A percentile compares a stretch with the other conserved stretches of the same genome.
Evolutionary conservation across 2,888 invertebrate genomes (phyloP).

Genomic region (Itoplectis maculator): DNA sequence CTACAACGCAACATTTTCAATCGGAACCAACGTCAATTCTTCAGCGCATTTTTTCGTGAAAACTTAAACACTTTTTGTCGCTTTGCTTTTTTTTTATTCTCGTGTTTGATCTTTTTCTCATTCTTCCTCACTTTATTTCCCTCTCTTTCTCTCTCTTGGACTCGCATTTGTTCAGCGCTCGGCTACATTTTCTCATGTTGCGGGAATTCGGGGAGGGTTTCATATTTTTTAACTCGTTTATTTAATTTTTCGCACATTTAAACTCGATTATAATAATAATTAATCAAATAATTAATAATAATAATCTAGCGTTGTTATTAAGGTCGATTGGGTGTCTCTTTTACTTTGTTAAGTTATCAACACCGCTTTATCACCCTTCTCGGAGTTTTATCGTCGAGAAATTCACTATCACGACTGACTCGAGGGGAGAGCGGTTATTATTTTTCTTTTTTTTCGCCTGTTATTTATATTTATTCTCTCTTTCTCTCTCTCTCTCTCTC

Average conservation of each 20-base stretch:
- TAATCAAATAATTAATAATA: no score
- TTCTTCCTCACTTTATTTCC: constrained; percentile 21
- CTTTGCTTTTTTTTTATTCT: constrained; percentile 50
- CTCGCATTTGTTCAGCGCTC: constrained; percentile 42
- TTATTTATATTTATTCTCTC: constrained; percentile 58
- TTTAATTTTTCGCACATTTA: constrained; percentile 29
- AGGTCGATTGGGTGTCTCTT: constrained; percentile 59
- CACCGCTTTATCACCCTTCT: neutral
- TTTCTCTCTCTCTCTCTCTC: constrained; percentile 35
- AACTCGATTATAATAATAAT: constrained; percentile 62
- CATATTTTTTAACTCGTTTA: constrained; percentile 37
- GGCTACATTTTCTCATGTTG: constrained; percentile 34
- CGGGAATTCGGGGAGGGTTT: neutral
- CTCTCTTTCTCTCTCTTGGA: constrained; percentile 8
- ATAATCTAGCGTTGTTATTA: constrained; percentile 59
- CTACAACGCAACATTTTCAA: constrained; percentile 66
- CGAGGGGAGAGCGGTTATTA: constrained; percentile 30
- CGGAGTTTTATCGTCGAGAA: constrained; percentile 12
- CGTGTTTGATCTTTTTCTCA: constrained; percentile 32
- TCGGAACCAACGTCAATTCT: constrained; percentile 73
- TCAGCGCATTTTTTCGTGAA: constrained; percentile 71
- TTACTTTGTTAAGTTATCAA: constrained; percentile 37
- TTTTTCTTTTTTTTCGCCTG: constrained; percentile 50
- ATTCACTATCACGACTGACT: constrained; percentile 28
- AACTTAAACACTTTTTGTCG: constrained; percentile 17